Evolutionary conservation across 2,888 invertebrate species (phyloP).

Genomic region (Pseudococcus longispinus): DNA sequence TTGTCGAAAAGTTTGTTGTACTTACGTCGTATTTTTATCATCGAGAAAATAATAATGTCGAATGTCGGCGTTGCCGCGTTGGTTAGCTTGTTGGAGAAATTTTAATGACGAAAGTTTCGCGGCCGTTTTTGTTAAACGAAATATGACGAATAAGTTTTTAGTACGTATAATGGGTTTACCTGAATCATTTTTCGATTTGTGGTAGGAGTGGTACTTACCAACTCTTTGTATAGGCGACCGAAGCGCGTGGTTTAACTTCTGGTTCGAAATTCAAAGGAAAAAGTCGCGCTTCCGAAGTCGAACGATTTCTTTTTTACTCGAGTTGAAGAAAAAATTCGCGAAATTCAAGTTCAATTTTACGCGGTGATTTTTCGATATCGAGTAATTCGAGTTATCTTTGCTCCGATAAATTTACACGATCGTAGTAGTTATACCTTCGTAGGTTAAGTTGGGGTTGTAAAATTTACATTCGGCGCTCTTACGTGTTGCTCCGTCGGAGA

Average conservation of each 20-base stretch:
- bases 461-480: too few species aligned
- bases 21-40: background rate
- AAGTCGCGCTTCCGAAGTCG: background rate
- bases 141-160: background rate
- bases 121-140: slow-evolving; percentile 5
- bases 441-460: too few species aligned
- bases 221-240: background rate
- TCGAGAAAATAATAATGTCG: background rate
- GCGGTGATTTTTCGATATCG: too few species aligned
- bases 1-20: background rate
- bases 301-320: background rate
- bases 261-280: background rate
- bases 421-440: too few species aligned
- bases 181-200: slow-evolving; percentile 4
- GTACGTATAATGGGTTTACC: background rate
- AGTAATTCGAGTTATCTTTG: too few species aligned
- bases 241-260: background rate
- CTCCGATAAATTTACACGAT: too few species aligned
- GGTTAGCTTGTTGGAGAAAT: background rate
- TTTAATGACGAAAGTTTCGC: slow-evolving; percentile 1
- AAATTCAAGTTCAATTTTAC: too few species aligned
- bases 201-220: background rate
- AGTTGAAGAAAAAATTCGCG: too few species aligned
- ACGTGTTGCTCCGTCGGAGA: too few species aligned
- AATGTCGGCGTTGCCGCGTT: background rate